Base-by-base conservation (phyloP, 1,140 invertebrate genomes). In the Drosophila rhopaloa region DNA sequence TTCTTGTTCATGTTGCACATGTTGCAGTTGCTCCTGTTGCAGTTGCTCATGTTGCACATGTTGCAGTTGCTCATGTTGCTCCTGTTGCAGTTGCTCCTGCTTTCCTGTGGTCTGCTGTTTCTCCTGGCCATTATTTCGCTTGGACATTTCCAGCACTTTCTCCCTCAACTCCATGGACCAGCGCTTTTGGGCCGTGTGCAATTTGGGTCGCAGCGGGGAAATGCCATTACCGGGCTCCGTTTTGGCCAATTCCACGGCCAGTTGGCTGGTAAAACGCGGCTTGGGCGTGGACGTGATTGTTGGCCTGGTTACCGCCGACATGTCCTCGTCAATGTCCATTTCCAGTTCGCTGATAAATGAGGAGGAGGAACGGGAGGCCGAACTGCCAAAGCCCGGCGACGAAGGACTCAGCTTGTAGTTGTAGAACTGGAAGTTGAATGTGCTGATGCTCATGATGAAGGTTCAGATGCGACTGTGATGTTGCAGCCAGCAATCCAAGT, bases 391-490 rank as follows among this genome's bases (percentile, higher is more conserved):
- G 16, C 27, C 29, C 4, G 65, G 61, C 3, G 65, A 68, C 4
- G n/a, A 38, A 5, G 65, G 61, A n/a, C 43, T 75, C 48, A 89
- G 53, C 37, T 91, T 91, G 79, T 85, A 89, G 58, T 89, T 89
- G 65, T 91, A 91, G 54, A 91, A 91, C 40, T 91, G 76, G 48
- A 91, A 91, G 63, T 91, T 91, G 38, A 73, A 91, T 0, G 89
- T 82, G 57, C 84, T 91, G 54, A 91, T 73, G 83, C 89, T 91
- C 89, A 91, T 91, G 47, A 55, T 60, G 57, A 51, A 43, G 68
- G 48, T 14, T 35, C 41, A 48, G 13, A 9, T 11, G 43, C 46
- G 66, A 86, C 35, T 78, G 59, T 71, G 56, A 47, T 76, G 54
- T n/a, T 44, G 40, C 46, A 0, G 8, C 6, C 2, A 11, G 16